Evolutionary conservation across 1,140 invertebrate genomes (phyloP).

Genomic region (Dendrolimus punctatus): DNA sequence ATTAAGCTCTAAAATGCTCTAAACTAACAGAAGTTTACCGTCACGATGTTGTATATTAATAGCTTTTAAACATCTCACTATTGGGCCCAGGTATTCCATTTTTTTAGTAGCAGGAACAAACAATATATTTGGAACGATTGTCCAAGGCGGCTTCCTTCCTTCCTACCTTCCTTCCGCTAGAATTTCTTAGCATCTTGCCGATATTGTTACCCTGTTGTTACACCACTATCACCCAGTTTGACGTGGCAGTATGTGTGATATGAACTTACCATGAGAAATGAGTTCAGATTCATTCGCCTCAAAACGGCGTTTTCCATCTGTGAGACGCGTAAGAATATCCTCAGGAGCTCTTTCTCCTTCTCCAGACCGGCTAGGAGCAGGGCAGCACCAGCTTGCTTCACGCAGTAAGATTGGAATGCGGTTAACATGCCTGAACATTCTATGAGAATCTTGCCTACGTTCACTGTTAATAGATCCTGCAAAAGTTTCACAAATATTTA

Average conservation of each 20-base stretch:
- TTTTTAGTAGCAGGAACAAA: too few relatives aligned
- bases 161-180: too few relatives aligned
- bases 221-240: too few relatives aligned
- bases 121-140: too few relatives aligned
- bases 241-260: neutral
- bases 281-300: constrained; percentile 95
- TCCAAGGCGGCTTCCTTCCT: too few relatives aligned
- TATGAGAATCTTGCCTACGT: constrained; percentile 92
- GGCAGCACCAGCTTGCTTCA: constrained; percentile 91
- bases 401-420: constrained; percentile 96
- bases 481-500: constrained; percentile 9
- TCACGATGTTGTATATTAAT: too few relatives aligned
- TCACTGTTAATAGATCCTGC: constrained; percentile 89
- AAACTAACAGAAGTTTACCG: too few relatives aligned
- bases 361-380: constrained; percentile 91
- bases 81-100: too few relatives aligned
- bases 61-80: too few relatives aligned
- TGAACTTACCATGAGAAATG: constrained; percentile 92
- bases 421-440: constrained; percentile 94
- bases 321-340: constrained; percentile 95
- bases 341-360: constrained; percentile 94
- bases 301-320: constrained; percentile 97
- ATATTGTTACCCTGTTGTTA: too few relatives aligned
- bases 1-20: too few relatives aligned
- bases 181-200: too few relatives aligned